Evolutionary conservation across 1,140 invertebrate genomes (phyloP).

Genomic region (Notospermus geniculatus): DNA sequence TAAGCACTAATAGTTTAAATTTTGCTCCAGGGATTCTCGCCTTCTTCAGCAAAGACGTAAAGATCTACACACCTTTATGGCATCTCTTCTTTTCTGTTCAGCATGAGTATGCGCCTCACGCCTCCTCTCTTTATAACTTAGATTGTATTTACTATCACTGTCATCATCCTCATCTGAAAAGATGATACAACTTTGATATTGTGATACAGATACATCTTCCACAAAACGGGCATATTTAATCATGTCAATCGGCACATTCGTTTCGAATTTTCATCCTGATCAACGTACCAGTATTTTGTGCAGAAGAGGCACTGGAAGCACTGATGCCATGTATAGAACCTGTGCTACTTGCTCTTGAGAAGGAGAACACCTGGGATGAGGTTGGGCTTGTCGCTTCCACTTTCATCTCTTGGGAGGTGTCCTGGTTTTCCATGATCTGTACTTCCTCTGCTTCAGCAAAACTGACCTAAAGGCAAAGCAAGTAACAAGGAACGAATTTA

Average conservation of each 20-base stretch:
- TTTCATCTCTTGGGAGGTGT: conserved; percentile 47
- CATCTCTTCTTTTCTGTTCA: conserved; percentile 94
- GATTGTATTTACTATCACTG: conserved; percentile 66
- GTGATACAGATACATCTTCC: background rate
- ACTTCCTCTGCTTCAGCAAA: no score
- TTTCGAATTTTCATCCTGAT: background rate
- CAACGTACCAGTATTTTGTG: conserved; percentile 71
- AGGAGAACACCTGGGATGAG: conserved; percentile 63
- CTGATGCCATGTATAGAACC: conserved; percentile 75
- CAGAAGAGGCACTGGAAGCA: conserved; percentile 70
- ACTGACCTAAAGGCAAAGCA: no score
- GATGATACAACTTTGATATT: conserved; percentile 14
- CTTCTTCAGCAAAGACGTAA: no score
- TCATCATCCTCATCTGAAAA: conserved; percentile 89
- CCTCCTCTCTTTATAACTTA: conserved; percentile 89
- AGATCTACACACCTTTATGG: no score
- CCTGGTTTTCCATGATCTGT: no score
- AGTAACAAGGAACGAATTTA: no score
- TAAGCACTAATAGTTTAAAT: no score
- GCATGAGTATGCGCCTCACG: conserved; percentile 95
- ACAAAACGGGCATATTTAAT: background rate
- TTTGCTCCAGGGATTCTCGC: no score
- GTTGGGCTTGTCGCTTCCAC: conserved; percentile 68
- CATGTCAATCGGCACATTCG: background rate
- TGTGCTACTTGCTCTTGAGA: conserved; percentile 78